A percentile compares a stretch with the other conserved stretches of the same genome.
Evolutionary conservation across 2,888 invertebrate genomes (phyloP).

Genomic region (Nomada lathburiana): DNA sequence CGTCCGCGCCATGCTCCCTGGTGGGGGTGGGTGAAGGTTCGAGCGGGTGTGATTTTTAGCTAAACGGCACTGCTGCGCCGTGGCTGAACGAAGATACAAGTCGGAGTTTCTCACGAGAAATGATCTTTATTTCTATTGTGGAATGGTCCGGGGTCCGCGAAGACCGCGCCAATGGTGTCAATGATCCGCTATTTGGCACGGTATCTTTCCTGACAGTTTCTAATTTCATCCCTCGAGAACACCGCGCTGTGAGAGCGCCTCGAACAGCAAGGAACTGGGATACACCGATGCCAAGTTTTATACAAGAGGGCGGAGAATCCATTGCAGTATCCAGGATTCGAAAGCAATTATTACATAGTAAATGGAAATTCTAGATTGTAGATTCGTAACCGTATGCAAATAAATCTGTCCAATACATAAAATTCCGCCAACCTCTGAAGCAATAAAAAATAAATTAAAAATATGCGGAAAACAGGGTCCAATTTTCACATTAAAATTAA

Average conservation of each 20-base stretch:
- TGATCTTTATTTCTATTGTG: not conserved
- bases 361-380: not conserved
- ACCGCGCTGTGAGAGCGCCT: not conserved
- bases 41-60: not conserved
- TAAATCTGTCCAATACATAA: not conserved
- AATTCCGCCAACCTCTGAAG: too few species aligned
- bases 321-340: not conserved
- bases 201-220: conserved; percentile 10
- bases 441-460: too few species aligned
- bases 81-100: not conserved
- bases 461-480: too few species aligned
- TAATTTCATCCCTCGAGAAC: conserved; percentile 9
- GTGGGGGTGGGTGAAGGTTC: not conserved
- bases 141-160: not conserved
- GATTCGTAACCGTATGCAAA: not conserved
- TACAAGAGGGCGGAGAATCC: not conserved
- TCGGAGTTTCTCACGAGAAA: not conserved
- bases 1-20: not conserved
- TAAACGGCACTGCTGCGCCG: not conserved
- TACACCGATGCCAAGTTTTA: not conserved
- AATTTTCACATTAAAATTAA: conserved; percentile 26
- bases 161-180: not conserved
- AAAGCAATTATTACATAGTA: not conserved
- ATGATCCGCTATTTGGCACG: not conserved
- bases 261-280: not conserved